Conservation (phyloP, 2,113 vertebrate genomes). For the Sinocyclocheilus maitianheensis region DNA sequence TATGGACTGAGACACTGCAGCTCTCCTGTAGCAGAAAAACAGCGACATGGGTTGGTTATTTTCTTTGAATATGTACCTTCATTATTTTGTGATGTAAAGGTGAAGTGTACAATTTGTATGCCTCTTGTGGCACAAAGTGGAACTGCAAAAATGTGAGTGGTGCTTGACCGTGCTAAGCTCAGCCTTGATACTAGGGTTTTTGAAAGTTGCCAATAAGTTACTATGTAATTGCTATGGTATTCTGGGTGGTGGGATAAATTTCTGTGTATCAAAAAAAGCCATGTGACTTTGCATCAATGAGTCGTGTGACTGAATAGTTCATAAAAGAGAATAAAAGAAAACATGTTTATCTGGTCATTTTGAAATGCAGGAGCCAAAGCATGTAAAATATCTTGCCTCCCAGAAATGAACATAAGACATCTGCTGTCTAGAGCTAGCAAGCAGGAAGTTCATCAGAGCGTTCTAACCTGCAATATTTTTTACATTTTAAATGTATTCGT, state of each 20-base stretch:
- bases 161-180: background rate
- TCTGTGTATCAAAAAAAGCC: background rate
- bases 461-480: background rate
- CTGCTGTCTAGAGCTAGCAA: background rate
- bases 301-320: background rate
- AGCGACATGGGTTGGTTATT: background rate
- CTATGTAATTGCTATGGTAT: background rate
- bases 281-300: background rate
- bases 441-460: background rate
- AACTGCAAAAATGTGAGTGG: background rate
- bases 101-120: slow-evolving; percentile 3
- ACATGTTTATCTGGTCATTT: background rate
- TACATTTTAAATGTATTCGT: background rate
- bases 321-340: background rate
- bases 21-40: slow-evolving; percentile 72
- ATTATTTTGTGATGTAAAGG: background rate
- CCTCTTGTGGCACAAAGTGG: background rate
- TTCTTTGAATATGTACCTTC: background rate
- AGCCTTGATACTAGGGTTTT: background rate
- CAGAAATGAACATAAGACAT: background rate
- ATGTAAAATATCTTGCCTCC: background rate
- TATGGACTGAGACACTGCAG: slow-evolving; percentile 89
- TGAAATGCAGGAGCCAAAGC: background rate
- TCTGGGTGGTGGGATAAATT: background rate
- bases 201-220: background rate